Conservation (phyloP, 2,888 invertebrate species). For the Drepana falcataria region DNA sequence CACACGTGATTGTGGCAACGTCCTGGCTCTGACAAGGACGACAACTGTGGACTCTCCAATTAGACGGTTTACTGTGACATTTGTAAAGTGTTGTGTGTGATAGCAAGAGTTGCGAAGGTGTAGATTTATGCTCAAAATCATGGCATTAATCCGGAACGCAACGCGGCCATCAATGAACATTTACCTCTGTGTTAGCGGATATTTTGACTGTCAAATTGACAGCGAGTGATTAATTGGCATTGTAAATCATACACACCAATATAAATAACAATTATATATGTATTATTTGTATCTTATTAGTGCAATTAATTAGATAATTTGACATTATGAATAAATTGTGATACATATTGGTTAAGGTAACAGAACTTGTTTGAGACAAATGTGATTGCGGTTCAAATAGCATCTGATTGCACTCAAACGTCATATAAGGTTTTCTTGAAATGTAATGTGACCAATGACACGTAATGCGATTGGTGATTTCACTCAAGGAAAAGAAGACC, state of each 20-base stretch:
- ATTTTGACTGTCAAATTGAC: too few species aligned
- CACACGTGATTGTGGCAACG: slow-evolving; percentile 79
- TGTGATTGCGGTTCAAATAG: not conserved
- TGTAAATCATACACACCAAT: too few species aligned
- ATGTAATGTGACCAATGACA: too few species aligned
- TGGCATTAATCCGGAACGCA: too few species aligned
- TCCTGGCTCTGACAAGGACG: slow-evolving; percentile 57
- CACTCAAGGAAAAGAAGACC: too few species aligned
- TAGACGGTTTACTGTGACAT: slow-evolving; percentile 20
- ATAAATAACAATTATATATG: not conserved
- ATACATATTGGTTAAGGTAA: slow-evolving; percentile 52
- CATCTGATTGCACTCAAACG: too few species aligned
- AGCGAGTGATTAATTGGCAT: too few species aligned
- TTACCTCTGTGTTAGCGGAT: too few species aligned
- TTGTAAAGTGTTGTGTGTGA: not conserved
- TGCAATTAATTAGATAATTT: slow-evolving; percentile 37
- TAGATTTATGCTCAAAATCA: too few species aligned
- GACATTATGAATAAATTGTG: slow-evolving; percentile 67
- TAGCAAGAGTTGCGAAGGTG: not conserved
- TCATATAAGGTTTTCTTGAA: too few species aligned
- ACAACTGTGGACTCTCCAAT: slow-evolving; percentile 46
- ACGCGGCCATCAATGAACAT: too few species aligned
- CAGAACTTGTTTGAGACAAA: not conserved
- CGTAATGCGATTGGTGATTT: too few species aligned
- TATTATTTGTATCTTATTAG: slow-evolving; percentile 15